Percentiles rank a stretch among this genome's conserved stretches.
phyloP scores from a whole-genome alignment of 2,113 vertebrate species.

The Scomber colias region DNA sequence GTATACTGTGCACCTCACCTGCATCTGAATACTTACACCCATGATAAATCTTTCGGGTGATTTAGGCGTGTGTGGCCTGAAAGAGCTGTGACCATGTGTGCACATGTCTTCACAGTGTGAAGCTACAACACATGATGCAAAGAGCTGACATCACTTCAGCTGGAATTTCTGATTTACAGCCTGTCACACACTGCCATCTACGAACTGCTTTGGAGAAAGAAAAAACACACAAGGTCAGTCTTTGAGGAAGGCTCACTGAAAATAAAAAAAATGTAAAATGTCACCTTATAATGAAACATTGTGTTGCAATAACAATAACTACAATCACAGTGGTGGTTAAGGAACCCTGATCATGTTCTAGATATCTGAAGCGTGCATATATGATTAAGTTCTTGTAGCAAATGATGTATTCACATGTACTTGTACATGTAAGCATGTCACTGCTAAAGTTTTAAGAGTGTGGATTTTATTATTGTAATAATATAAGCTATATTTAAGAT shows the following conservation, averaged over 20 bases:
- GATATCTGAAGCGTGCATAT: not conserved
- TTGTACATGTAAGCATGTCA: too few species aligned
- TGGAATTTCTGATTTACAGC: slow-evolving; percentile 74
- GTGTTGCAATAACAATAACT: not conserved
- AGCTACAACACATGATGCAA: slow-evolving; percentile 78
- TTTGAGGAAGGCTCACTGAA: slow-evolving; percentile 29
- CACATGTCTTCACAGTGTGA: slow-evolving; percentile 64
- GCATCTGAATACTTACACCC: slow-evolving; percentile 4
- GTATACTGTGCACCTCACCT: not conserved
- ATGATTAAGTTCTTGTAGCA: not conserved
- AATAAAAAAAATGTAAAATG: not conserved
- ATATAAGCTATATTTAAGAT: too few species aligned
- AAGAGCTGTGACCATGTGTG: slow-evolving; percentile 51
- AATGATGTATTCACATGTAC: not conserved
- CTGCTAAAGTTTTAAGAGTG: not conserved
- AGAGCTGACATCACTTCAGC: slow-evolving; percentile 78
- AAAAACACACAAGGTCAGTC: slow-evolving; percentile 69
- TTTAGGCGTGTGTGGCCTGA: slow-evolving; percentile 46
- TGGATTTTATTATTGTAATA: not conserved
- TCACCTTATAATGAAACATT: not conserved
- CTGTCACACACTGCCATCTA: slow-evolving; percentile 52
- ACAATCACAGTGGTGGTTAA: not conserved
- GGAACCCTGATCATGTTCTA: not conserved
- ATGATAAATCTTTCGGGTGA: slow-evolving; percentile 36
- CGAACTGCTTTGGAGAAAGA: slow-evolving; percentile 42